These are phyloP conservation scores for Strongylocentrotus purpuratus DNA, from an alignment of 35 echinoderm and acorn worm species.

Conservation along the genomic window DNA sequence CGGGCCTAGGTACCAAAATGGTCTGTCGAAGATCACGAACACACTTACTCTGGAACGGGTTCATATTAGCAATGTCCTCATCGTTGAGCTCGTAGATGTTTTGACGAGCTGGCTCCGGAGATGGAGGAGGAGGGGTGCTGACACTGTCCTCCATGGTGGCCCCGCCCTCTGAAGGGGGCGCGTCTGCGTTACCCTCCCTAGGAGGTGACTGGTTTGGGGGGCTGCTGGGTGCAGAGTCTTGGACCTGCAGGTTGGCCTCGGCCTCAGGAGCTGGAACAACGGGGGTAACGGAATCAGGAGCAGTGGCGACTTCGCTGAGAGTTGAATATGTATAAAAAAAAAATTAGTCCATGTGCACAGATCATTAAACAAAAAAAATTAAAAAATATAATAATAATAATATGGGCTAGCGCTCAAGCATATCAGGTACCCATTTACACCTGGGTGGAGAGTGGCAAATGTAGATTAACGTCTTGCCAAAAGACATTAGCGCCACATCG, in stretches of 20 bases:
- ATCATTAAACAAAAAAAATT: too few relatives aligned
- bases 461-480: too few relatives aligned
- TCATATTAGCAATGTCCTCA: constrained; percentile 76
- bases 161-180: constrained; percentile 26
- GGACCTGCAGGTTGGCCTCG: background rate
- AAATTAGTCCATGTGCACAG: too few relatives aligned
- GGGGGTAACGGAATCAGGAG: background rate
- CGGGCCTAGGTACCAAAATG: too few relatives aligned
- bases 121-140: constrained; percentile 47
- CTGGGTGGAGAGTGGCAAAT: too few relatives aligned
- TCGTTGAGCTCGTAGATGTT: constrained; percentile 82
- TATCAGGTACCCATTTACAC: too few relatives aligned
- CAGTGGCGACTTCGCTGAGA: background rate
- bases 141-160: constrained; percentile 50
- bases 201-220: background rate
- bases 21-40: too few relatives aligned
- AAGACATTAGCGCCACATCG: too few relatives aligned
- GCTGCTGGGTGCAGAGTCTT: background rate
- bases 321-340: background rate
- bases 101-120: constrained; percentile 61
- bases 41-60: constrained; percentile 56
- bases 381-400: too few relatives aligned
- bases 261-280: background rate
- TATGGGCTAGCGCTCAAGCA: too few relatives aligned
- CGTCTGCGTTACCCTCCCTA: background rate